These are phyloP conservation scores for Thereva nobilitata DNA, from an alignment of 2,888 invertebrate species.

Conservation along the genomic window DNA sequence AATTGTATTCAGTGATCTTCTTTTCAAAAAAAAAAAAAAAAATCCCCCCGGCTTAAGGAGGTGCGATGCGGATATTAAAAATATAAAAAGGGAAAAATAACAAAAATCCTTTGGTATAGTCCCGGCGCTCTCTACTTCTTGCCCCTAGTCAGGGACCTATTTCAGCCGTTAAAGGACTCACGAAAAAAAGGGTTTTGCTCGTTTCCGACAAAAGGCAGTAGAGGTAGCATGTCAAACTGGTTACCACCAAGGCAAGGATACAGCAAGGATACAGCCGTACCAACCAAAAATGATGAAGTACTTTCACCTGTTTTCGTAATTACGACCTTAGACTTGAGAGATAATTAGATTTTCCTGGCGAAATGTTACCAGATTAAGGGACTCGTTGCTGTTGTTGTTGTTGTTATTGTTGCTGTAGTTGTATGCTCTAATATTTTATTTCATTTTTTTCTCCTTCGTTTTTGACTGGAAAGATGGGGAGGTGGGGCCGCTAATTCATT, in stretches of 20 bases:
- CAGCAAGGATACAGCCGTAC: slow-evolving; percentile 11
- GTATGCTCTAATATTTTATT: no score
- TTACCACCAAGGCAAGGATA: background rate
- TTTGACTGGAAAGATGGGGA: slow-evolving; percentile 1
- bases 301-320: slow-evolving; percentile 27
- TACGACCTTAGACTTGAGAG: slow-evolving; percentile 28
- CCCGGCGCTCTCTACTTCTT: background rate
- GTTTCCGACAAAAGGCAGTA: background rate
- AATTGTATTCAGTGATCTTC: slow-evolving; percentile 23
- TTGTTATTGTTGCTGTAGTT: background rate
- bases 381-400: slow-evolving; percentile 4
- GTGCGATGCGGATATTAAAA: slow-evolving; percentile 17
- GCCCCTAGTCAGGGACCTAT: no score
- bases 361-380: slow-evolving; percentile 29
- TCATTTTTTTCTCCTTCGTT: background rate
- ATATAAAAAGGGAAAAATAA: background rate
- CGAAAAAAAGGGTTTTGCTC: slow-evolving; percentile 17
- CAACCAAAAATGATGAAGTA: slow-evolving; percentile 15
- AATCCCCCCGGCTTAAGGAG: background rate
- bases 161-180: no score
- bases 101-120: slow-evolving; percentile 14
- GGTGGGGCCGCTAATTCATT: slow-evolving; percentile 3
- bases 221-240: background rate
- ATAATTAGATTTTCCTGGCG: slow-evolving; percentile 27
- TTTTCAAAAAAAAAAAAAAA: slow-evolving; percentile 8